These are phyloP conservation scores for Chymomyza fuscimana DNA, from an alignment of 2,888 invertebrate genomes.

Conservation along the genomic window DNA sequence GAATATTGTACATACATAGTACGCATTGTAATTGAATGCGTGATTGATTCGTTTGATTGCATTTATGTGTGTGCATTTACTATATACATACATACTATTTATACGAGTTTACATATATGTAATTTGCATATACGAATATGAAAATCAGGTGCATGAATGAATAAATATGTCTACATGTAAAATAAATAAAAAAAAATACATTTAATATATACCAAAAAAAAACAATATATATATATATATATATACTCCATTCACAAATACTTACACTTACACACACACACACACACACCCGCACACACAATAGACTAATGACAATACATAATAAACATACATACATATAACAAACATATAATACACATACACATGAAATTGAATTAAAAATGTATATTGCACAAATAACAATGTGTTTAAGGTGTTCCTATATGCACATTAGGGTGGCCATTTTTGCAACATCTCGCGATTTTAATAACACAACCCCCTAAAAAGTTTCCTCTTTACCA, in stretches of 20 bases:
- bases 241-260: background rate
- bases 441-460: too few species aligned
- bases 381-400: background rate
- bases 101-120: too few species aligned
- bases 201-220: background rate
- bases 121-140: too few species aligned
- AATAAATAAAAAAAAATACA: background rate
- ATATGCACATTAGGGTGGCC: too few species aligned
- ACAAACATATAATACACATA: background rate
- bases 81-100: background rate
- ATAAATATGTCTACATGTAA: background rate
- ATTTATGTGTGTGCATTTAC: constrained; percentile 13
- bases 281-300: background rate
- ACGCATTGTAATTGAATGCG: constrained; percentile 6
- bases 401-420: background rate
- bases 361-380: background rate
- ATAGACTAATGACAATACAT: background rate
- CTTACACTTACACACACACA: background rate
- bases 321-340: background rate
- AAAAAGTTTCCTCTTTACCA: too few species aligned
- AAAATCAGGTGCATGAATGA: too few species aligned
- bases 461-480: too few species aligned
- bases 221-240: too few species aligned
- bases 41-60: constrained; percentile 19
- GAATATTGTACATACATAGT: too few species aligned